Evolutionary conservation across 2,888 invertebrate genomes (phyloP).

Genomic region (Drosophila mercatorum): DNA sequence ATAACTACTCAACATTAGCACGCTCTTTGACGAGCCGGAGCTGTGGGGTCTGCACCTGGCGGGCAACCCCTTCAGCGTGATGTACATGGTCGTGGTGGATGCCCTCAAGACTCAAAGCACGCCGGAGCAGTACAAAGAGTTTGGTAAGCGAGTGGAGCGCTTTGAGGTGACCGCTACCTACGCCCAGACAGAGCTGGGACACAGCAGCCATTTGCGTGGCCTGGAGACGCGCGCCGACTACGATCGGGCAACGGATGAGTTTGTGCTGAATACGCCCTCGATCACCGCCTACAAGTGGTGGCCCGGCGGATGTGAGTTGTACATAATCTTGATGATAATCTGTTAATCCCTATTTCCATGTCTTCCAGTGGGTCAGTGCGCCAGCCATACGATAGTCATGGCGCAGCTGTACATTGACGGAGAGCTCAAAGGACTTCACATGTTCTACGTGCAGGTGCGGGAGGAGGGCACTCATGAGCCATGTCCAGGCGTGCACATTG

Average conservation of each 20-base stretch:
- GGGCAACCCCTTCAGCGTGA: constrained; percentile 87
- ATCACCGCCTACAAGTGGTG: constrained; percentile 97
- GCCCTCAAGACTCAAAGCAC: constrained; percentile 94
- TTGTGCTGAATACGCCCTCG: constrained; percentile 94
- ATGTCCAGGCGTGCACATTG: constrained; percentile 93
- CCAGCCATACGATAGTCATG: constrained; percentile 95
- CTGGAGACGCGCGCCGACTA: constrained; percentile 97
- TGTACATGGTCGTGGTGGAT: constrained; percentile 95
- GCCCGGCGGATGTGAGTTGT: constrained; percentile 94
- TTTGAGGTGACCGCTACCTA: constrained; percentile 96
- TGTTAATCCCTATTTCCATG: neutral
- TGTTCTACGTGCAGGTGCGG: constrained; percentile 95
- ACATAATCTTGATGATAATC: neutral
- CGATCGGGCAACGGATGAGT: constrained; percentile 92
- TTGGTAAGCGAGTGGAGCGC: constrained; percentile 92
- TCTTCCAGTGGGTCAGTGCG: constrained; percentile 93
- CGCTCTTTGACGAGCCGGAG: constrained; percentile 52
- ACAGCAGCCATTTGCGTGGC: constrained; percentile 95
- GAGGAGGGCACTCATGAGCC: constrained; percentile 95
- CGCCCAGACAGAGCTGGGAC: constrained; percentile 98
- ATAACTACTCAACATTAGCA: constrained; percentile 23
- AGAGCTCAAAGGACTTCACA: constrained; percentile 93
- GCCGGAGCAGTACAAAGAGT: constrained; percentile 93
- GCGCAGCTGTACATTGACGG: constrained; percentile 94
- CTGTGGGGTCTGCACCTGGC: constrained; percentile 62